Base-by-base conservation (phyloP, 2,797 vertebrate genomes). In the Karalla daura region DNA sequence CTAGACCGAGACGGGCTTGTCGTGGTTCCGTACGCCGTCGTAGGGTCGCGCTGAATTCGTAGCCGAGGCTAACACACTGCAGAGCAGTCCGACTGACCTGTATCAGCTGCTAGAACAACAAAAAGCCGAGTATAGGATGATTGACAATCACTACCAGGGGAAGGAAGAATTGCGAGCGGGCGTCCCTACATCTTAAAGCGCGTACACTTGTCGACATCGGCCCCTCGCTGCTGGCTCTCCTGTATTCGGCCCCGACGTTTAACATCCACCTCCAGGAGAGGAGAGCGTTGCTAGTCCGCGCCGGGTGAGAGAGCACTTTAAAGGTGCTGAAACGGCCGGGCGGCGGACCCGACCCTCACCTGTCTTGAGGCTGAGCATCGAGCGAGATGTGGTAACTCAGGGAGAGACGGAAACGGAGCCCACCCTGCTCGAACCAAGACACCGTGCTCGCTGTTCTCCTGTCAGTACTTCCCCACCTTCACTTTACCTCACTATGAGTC, bases 371-470 rank as follows among this genome's bases (percentile, higher is more conserved):
- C 50, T 40, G 32, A 71, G 43, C 36, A 56, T 47, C n/a, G n/a
- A n/a, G n/a, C n/a, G n/a, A 46, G 52, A 66, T 40, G 58, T 33
- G 52, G 41, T 70, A 72, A 76, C 81, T 81, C 75, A 79, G 78
- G 82, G 53, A 70, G 59, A 75, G 60, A 83, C 46, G 41, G 58
- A 76, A 70, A 58, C 61, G 23, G 44, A 73, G 45, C 63, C n/a
- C 44, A 25, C 32, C 37, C 44, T 46, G 23, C 53, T 36, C 20
- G 14, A 51, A 56, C 25, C 58, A 5, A 51, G 14, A 52, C 20
- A 15, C 37, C 55, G 41, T 64, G 63, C 17, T 49, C 21, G 49
- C 71, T 66, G 25, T 46, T 37, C 59, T 72, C 61, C 46, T 45
- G n/a, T n/a, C n/a, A n/a, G n/a, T n/a, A 33, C 18, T 78, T 68